phyloP scores from a whole-genome alignment of 2,113 vertebrate species.

The Martes martes region DNA sequence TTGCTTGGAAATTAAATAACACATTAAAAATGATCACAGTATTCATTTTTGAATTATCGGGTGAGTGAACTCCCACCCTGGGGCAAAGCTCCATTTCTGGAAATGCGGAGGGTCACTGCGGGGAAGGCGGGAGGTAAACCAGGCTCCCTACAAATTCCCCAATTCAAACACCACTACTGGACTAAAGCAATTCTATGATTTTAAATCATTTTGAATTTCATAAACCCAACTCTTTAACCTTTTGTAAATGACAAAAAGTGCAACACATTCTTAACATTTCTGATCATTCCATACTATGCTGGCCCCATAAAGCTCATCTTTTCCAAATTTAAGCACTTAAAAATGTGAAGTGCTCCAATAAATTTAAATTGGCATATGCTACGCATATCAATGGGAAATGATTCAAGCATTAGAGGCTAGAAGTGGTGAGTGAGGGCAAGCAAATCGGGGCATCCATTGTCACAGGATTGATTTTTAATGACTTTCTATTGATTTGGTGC shows the following conservation, averaged over 20 bases:
- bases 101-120: neutral
- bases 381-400: conserved; percentile 84
- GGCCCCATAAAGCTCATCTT: conserved; percentile 78
- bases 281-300: conserved; percentile 73
- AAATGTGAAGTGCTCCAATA: conserved; percentile 83
- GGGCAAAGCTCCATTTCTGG: neutral
- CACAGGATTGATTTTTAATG: conserved; percentile 84
- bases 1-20: conserved; percentile 68
- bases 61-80: neutral
- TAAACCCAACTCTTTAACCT: conserved; percentile 78
- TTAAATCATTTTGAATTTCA: conserved; percentile 79
- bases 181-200: conserved; percentile 65
- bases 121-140: neutral
- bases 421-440: conserved; percentile 81
- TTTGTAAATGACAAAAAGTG: conserved; percentile 77
- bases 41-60: conserved; percentile 46
- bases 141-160: neutral
- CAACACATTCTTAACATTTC: conserved; percentile 77
- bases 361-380: conserved; percentile 86
- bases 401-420: conserved; percentile 83
- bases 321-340: conserved; percentile 84
- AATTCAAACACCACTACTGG: conserved; percentile 49
- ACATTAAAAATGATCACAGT: conserved; percentile 23
- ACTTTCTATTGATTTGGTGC: conserved; percentile 84
- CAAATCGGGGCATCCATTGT: conserved; percentile 78